Evolutionary conservation across 1,140 invertebrate species (phyloP), one percentile per base, ranked within the genome.

Genomic region (Zaprionus ghesquierei): DNA sequence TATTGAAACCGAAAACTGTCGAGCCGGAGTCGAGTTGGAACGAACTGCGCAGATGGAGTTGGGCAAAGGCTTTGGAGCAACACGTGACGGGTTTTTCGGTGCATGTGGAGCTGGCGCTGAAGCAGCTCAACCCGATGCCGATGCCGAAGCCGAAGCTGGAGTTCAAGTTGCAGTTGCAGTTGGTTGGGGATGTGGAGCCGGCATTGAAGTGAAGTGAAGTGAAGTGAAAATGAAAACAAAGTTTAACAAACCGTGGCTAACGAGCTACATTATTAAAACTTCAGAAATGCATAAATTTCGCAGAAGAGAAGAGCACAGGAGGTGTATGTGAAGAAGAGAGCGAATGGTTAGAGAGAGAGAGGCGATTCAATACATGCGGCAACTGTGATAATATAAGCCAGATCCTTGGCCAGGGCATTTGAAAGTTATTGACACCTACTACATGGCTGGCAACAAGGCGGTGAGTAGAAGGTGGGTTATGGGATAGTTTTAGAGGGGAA

Each of bases 191-290:
- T 38, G 35, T 41, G 35, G 27, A 46, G 58, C 64, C 59, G 49
- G 69, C 51, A 61, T 71, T 89, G 66, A 89, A 77, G 84, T 89
- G 69, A 89, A 89, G 84, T 89, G 69, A 89, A 89, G 84, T 81
- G 79, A 89, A 89, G 84, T 89, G 84, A 89, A 89, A 89, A 89
- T 89, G 84, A 89, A 89, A 89, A 89, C 84, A 89, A 89, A 89
- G 85, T 89, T 89, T 89, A 89, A 89, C 84, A 89, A 89, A 89
- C 85, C 84, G 85, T 89, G 73, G 84, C 84, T 89, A 89, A 89
- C 84, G 84, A 89, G 84, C 85, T 89, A 84, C 85, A 89, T 89
- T 89, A 89, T 89, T 89, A 89, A 89, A 89, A 89, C 80, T 89
- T 89, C 74, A 89, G 80, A 89, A 89, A 89, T 89, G 84, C 84